Base-by-base conservation (phyloP, 2,797 vertebrate genomes). In the Anolis apletophallus region DNA sequence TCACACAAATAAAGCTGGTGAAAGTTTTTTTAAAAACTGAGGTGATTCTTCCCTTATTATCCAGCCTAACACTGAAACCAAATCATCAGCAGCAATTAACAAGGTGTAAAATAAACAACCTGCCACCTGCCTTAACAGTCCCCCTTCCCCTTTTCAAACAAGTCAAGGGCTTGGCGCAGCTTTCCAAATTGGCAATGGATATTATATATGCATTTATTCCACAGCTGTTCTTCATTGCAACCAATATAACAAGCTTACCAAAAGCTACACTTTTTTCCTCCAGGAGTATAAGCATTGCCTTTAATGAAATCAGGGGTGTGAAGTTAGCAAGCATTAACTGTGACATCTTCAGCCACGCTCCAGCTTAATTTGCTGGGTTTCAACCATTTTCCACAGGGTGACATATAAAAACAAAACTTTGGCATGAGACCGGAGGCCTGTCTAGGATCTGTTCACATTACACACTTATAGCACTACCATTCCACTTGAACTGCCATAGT, bases 21-120 rank as follows among this genome's bases (percentile, higher is more conserved):
- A 88, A 90, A 88, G 88, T 85, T 46, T 46, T 46, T 8, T 46
- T 46, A 21, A 93, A 91, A 88, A 90, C 86, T 76, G 81, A 90
- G 87, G n/a, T 29, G 82, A 87, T 93, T 94, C 88, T 90, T 89
- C 90, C 91, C 91, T 93, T 91, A 90, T 94, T 92, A 94, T 85
- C 91, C 92, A 91, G 90, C 89, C 87, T 90, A 95, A 92, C 86
- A 89, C 75, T 32, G 91, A 59, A 87, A 81, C 21, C 36, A 73
- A 83, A 73, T 34, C 50, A 73, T 34, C 6, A 92, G 88, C 50
- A 93, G 93, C 92, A 94, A 95, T 95, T 95, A 95, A 93, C 93
- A 94, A 94, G 92, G 93, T 94, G 93, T 93, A 95, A 93, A 95
- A 94, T 91, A 95, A 94, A 94, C 93, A 93, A 90, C 92, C 91